phyloP scores from a whole-genome alignment of 2,797 vertebrate species.

The Typhlichthys subterraneus region DNA sequence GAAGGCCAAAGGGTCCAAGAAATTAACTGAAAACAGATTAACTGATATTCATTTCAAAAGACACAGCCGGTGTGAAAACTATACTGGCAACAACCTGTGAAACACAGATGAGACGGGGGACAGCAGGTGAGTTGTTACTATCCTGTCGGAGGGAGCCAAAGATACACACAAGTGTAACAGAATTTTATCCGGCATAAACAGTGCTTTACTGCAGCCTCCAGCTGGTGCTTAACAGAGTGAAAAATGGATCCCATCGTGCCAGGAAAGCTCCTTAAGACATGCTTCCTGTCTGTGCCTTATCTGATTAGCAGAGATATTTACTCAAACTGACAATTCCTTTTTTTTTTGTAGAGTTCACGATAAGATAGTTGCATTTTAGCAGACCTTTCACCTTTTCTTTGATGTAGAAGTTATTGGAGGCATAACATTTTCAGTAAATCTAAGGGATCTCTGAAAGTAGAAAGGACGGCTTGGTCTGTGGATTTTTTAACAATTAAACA shows the following conservation, averaged over 20 bases:
- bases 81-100: not conserved
- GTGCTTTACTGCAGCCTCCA: not conserved
- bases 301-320: conserved; percentile 17
- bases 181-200: conserved; percentile 19
- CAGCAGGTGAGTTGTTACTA: not conserved
- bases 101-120: not conserved
- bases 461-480: too few relatives aligned
- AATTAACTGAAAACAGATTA: not conserved
- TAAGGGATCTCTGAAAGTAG: too few relatives aligned
- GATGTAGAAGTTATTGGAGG: too few relatives aligned
- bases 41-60: conserved; percentile 5
- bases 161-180: not conserved
- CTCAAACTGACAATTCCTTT: not conserved
- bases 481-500: too few relatives aligned
- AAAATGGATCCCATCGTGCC: conserved; percentile 8
- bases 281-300: conserved; percentile 11
- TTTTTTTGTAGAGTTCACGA: not conserved
- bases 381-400: too few relatives aligned
- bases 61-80: not conserved
- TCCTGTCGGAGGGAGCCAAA: not conserved
- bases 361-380: too few relatives aligned
- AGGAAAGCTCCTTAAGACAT: not conserved
- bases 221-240: conserved; percentile 3
- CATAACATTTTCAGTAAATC: too few relatives aligned
- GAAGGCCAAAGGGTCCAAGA: not conserved